Evolutionary conservation across 2,113 vertebrate species (phyloP), one percentile per base, ranked within the genome.

Genomic region (Heterochromis multidens): DNA sequence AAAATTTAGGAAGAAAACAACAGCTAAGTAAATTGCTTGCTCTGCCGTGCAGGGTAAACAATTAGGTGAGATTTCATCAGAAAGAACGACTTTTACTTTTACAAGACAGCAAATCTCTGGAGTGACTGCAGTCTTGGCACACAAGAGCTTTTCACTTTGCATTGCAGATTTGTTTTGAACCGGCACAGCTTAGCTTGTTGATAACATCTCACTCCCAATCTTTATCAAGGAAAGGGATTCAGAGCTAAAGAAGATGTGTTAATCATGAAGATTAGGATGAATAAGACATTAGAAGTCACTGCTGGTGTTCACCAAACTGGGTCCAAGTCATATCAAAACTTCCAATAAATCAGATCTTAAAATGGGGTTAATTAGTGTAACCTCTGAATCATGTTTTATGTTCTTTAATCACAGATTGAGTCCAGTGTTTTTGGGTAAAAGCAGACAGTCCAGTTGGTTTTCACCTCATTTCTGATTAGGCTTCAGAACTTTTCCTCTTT

Each of bases 91-190:
- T 88, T 87, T 88, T 77, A 40, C 80, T 87, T 90, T 84, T 43
- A 81, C 82, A 83, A 82, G 91, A 60, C 83, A 79, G 88, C 85
- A 89, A 88, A 85, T 87, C 83, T 81, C 80, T 61, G 70, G 65
- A 72, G 83, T 23, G 72, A 33, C 88, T 88, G 90, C 92, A 93
- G 89, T 82, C 61, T 90, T 90, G 89, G 87, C 82, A 67, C 49
- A 79, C 21, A 58, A 63, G 84, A 72, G 61, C 76, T 78, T 70
- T 90, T 87, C 37, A 81, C 83, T 92, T 88, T 87, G 85, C 82
- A 89, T 29, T 88, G 89, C 89, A 87, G 91, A 88, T 92, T 74
- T 85, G 74, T 77, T 88, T 77, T 79, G 14, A 86, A 86, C 23
- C 63, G 52, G 57, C 87, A 72, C 43, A 37, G 82, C 82, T 88